Evolutionary conservation across 23 tunicate species (phyloP).

Genomic region (Phallusia fumigata): DNA sequence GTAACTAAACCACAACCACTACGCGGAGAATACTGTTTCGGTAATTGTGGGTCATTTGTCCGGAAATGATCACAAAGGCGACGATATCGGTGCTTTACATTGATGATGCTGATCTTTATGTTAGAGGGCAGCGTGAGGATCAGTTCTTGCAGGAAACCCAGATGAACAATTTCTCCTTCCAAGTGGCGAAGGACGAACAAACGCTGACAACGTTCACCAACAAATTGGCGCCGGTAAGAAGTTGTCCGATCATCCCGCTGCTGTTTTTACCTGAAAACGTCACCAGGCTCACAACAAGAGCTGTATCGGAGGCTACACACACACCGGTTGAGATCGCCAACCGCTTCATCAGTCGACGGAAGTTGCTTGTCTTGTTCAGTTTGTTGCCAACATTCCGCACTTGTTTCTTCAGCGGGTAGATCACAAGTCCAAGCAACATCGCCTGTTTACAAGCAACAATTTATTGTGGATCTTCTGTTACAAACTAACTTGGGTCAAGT

Average conservation of each 20-base stretch:
- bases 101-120: too few species aligned
- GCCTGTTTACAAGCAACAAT: neutral
- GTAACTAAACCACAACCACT: neutral
- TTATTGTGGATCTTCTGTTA: neutral
- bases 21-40: too few species aligned
- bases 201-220: neutral
- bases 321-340: neutral
- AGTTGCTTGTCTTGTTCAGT: neutral
- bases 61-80: too few species aligned
- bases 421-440: neutral
- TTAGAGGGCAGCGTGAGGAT: too few species aligned
- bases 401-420: slow-evolving; percentile 12
- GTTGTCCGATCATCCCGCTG: neutral
- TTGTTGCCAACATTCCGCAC: neutral
- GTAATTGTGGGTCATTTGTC: too few species aligned
- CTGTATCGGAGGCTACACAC: neutral
- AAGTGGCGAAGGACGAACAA: neutral
- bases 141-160: neutral
- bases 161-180: slow-evolving; percentile 4
- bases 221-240: neutral
- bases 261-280: neutral
- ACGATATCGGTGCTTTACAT: too few species aligned
- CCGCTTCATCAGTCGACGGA: neutral
- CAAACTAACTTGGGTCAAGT: too few species aligned
- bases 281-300: neutral